A percentile compares a stretch with the other conserved stretches of the same genome.
phyloP scores from a whole-genome alignment of 1,140 invertebrate species.

The Episyrphus balteatus region DNA sequence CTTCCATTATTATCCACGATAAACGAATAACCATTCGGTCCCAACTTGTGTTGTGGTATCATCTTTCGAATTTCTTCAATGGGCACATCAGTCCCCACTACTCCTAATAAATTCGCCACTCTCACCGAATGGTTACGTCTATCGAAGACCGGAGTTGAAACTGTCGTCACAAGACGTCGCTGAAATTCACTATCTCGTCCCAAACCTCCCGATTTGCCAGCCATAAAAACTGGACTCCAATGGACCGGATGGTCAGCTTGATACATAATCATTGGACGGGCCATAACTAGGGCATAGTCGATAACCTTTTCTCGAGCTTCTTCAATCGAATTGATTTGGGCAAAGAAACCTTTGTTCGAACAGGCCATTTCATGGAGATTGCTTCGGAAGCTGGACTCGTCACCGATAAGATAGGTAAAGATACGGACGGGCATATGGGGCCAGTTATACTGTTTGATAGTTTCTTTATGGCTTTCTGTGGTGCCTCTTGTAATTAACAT shows the following conservation, averaged over 20 bases:
- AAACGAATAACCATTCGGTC: conserved; percentile 93
- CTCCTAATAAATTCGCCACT: conserved; percentile 76
- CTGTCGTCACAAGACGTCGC: conserved; percentile 76
- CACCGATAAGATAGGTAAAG: conserved; percentile 93
- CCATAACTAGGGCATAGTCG: conserved; percentile 83
- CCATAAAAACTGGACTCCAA: conserved; percentile 83
- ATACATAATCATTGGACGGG: conserved; percentile 82
- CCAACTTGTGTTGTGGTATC: conserved; percentile 85
- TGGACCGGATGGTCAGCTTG: conserved; percentile 78
- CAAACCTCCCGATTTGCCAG: conserved; percentile 59
- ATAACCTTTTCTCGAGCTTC: conserved; percentile 82
- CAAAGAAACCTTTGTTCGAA: conserved; percentile 89
- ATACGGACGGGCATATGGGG: conserved; percentile 84
- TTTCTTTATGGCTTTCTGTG: conserved; percentile 46
- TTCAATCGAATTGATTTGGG: conserved; percentile 67
- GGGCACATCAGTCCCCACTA: conserved; percentile 89
- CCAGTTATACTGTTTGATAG: conserved; percentile 78
- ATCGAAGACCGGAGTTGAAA: conserved; percentile 86
- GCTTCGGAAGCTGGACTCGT: conserved; percentile 72
- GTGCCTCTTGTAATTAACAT: conserved; percentile 91
- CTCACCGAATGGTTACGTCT: conserved; percentile 77
- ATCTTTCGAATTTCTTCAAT: conserved; percentile 86
- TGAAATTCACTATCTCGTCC: conserved; percentile 55
- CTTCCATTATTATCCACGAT: conserved; percentile 96
- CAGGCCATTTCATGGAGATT: conserved; percentile 92